Evolutionary conservation across 1,140 invertebrate genomes (phyloP).

Genomic region (Cotesia glomerata): DNA sequence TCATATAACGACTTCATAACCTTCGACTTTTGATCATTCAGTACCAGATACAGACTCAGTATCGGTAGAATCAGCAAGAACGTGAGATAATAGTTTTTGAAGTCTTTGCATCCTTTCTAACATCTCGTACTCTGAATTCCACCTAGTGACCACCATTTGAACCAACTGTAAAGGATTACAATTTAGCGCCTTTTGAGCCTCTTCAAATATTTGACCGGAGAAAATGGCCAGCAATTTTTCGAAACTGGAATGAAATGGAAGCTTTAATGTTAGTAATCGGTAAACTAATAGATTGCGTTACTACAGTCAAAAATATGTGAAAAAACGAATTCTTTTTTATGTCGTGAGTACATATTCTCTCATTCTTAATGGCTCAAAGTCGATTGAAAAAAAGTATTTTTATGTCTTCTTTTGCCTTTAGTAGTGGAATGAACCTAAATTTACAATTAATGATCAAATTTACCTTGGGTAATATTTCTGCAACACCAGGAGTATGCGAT

Average conservation of each 20-base stretch:
- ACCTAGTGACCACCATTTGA: background rate
- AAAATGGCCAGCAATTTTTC: no score
- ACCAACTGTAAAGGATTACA: no score
- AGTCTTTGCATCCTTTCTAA: constrained; percentile 1
- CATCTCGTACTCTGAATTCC: constrained; percentile 17
- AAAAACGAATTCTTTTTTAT: background rate
- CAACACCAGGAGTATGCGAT: background rate
- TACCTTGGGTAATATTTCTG: background rate
- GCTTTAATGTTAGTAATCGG: background rate
- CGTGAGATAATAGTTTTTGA: constrained; percentile 10
- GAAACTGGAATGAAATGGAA: no score
- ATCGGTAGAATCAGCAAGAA: constrained; percentile 14
- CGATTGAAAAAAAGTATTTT: background rate
- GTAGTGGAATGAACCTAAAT: background rate
- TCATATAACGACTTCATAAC: constrained; percentile 31
- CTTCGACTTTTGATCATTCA: constrained; percentile 19
- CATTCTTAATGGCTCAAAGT: background rate
- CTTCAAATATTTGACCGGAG: no score
- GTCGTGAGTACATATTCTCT: background rate
- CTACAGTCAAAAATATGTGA: background rate
- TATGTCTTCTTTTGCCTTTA: background rate
- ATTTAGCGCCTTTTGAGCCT: no score
- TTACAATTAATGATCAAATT: background rate
- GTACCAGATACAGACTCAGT: constrained; percentile 9
- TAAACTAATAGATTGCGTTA: constrained; percentile 17